Conservation (phyloP, 1,140 invertebrate species). For the Drosophila lacertosa region DNA sequence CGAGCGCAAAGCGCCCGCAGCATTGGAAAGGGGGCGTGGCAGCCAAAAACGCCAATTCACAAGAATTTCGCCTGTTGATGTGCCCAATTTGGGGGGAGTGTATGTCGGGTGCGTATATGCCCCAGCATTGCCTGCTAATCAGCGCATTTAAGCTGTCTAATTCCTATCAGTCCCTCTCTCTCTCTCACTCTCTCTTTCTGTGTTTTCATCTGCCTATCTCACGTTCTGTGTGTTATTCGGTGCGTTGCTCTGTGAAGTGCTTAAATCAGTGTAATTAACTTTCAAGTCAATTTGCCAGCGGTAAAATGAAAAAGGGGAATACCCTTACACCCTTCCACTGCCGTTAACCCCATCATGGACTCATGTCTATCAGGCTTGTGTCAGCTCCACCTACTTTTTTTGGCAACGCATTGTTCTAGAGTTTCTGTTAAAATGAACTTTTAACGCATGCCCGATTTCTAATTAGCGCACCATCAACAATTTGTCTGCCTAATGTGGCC, state of each 20-base stretch:
- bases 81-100: background rate
- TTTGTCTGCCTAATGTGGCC: constrained; percentile 4
- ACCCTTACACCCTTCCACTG: constrained; percentile 12
- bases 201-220: background rate
- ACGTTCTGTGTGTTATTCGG: constrained; percentile 1
- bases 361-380: constrained; percentile 14
- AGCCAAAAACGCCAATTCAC: constrained; percentile 1
- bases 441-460: constrained; percentile 5
- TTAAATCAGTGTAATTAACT: constrained; percentile 58
- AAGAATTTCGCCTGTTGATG: constrained; percentile 39
- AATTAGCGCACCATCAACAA: constrained; percentile 4
- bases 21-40: background rate
- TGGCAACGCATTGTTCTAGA: background rate
- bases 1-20: background rate
- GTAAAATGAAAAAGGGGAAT: constrained; percentile 3
- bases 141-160: constrained; percentile 18
- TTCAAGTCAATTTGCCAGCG: constrained; percentile 49
- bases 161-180: background rate
- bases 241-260: constrained; percentile 11
- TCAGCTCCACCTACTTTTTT: constrained; percentile 3
- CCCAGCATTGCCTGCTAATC: constrained; percentile 26
- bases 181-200: background rate
- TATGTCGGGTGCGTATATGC: background rate
- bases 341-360: background rate
- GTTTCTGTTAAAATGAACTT: constrained; percentile 1